Conservation (phyloP, 2,113 vertebrate species). For the Murina feae region DNA sequence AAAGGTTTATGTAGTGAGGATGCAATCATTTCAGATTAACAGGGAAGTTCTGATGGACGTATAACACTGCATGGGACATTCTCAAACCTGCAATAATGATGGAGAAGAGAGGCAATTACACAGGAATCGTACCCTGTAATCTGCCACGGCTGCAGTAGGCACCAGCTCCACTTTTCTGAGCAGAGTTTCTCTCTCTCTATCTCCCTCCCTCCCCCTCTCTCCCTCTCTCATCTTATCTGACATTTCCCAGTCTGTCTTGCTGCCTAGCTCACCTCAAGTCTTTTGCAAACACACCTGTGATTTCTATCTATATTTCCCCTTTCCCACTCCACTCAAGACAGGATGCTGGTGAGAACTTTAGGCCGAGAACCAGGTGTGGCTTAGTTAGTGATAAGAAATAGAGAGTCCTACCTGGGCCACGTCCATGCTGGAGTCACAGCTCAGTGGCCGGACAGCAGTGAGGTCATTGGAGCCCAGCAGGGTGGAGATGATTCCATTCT, state of each 20-base stretch:
- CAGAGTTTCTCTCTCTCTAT: conserved; percentile 15
- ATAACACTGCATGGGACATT: conserved; percentile 65
- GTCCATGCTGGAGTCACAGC: conserved; percentile 95
- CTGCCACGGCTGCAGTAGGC: conserved; percentile 46
- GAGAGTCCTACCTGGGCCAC: conserved; percentile 90
- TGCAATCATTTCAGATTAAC: conserved; percentile 51
- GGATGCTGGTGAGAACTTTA: conserved; percentile 57
- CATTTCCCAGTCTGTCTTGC: conserved; percentile 35
- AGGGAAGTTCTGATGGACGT: conserved; percentile 68
- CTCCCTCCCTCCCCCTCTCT: conserved; percentile 5
- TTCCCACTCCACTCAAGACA: conserved; percentile 32
- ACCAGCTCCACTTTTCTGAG: neutral
- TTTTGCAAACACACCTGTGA: neutral
- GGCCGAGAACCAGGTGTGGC: conserved; percentile 58
- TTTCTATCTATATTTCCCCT: neutral
- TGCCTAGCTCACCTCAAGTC: neutral
- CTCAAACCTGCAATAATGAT: conserved; percentile 75
- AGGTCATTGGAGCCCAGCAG: conserved; percentile 97
- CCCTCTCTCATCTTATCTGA: conserved; percentile 38
- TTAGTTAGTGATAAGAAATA: conserved; percentile 47
- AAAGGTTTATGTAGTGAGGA: conserved; percentile 54
- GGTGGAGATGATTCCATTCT: conserved; percentile 98
- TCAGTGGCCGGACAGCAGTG: conserved; percentile 91
- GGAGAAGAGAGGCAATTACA: conserved; percentile 76
- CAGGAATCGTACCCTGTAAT: conserved; percentile 73